phyloP scores from a whole-genome alignment of 2,888 invertebrate species.

The Sinohyriopsis cumingii region DNA sequence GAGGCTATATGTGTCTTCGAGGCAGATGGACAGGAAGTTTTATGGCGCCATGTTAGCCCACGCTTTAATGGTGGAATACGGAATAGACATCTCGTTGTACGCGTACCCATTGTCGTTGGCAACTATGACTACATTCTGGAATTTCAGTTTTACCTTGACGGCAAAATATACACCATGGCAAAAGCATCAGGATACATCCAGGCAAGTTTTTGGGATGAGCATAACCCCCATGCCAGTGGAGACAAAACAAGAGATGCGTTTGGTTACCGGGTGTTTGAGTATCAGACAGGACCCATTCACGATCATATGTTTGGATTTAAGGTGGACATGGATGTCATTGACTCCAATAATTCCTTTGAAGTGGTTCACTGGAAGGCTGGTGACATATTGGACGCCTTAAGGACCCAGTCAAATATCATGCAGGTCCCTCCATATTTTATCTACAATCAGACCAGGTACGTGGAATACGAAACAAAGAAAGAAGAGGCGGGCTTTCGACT shows the following conservation, averaged over 20 bases:
- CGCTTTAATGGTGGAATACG: constrained; percentile 40
- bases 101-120: constrained; percentile 44
- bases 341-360: constrained; percentile 45
- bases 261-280: constrained; percentile 42
- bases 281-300: constrained; percentile 45
- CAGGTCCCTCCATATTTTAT: constrained; percentile 31
- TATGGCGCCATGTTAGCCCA: constrained; percentile 44
- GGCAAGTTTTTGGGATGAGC: constrained; percentile 43
- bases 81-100: constrained; percentile 40
- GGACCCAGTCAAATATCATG: constrained; percentile 23
- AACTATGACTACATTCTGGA: constrained; percentile 58
- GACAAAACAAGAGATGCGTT: constrained; percentile 42
- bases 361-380: constrained; percentile 49
- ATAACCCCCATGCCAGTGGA: constrained; percentile 28
- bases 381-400: constrained; percentile 28
- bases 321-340: constrained; percentile 50
- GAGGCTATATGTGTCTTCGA: constrained; percentile 54
- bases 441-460: constrained; percentile 37
- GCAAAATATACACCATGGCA: constrained; percentile 37
- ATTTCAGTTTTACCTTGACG: constrained; percentile 48
- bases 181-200: constrained; percentile 46
- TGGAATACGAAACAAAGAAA: constrained; percentile 31
- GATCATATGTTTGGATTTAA: constrained; percentile 54
- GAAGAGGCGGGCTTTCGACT: constrained; percentile 27
- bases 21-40: constrained; percentile 41